phyloP scores from a whole-genome alignment of 1,140 invertebrate genomes.

The Zaprionus inermis region DNA sequence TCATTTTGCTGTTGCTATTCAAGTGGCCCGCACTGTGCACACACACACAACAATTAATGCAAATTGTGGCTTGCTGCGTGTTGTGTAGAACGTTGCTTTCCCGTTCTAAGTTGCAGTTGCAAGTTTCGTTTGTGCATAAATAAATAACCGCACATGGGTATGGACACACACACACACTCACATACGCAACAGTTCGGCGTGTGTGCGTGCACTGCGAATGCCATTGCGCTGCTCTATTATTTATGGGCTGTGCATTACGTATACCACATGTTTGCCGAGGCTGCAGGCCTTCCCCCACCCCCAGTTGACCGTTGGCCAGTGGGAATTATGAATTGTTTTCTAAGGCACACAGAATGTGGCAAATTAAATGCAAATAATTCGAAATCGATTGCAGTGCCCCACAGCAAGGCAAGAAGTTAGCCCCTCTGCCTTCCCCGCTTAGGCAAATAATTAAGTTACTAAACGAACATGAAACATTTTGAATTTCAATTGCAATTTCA shows the following conservation, averaged over 20 bases:
- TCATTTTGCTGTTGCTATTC: conserved; percentile 9
- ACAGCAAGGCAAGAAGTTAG: background rate
- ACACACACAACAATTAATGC: background rate
- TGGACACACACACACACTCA: conserved; percentile 41
- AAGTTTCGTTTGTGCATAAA: conserved; percentile 65
- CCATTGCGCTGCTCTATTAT: conserved; percentile 59
- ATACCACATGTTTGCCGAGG: conserved; percentile 54
- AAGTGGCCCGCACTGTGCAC: conserved; percentile 3
- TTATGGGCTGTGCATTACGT: conserved; percentile 65
- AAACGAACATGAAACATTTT: conserved; percentile 2
- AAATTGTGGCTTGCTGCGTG: background rate
- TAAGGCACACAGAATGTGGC: conserved; percentile 21
- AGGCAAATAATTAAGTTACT: conserved; percentile 34
- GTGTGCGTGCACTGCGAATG: conserved; percentile 7
- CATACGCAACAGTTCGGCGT: conserved; percentile 38
- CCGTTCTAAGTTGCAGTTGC: conserved; percentile 41
- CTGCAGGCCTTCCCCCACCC: background rate
- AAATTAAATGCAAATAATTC: conserved; percentile 68
- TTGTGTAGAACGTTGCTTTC: background rate
- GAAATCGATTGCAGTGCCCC: conserved; percentile 33
- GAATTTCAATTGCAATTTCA: conserved; percentile 30
- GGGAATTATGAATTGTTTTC: conserved; percentile 39
- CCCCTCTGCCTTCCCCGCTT: background rate
- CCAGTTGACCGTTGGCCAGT: conserved; percentile 11
- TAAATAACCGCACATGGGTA: conserved; percentile 62